These are phyloP conservation scores for Cancer borealis DNA, from an alignment of 2,888 invertebrate species.

Conservation along the genomic window DNA sequence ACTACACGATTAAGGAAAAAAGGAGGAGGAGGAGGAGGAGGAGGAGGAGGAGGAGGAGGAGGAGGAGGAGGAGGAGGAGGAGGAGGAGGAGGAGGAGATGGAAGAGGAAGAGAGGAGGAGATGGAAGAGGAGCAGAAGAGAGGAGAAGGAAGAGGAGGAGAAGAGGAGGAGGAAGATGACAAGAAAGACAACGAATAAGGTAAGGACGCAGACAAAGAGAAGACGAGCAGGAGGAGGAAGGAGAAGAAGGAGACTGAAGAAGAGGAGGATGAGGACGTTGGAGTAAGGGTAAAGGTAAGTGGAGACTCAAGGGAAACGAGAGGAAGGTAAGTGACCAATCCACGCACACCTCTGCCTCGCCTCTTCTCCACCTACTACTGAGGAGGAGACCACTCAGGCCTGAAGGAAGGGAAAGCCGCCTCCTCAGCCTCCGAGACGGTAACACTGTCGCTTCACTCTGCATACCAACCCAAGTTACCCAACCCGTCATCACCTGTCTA, in stretches of 20 bases:
- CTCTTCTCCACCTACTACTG: background rate
- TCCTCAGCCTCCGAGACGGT: background rate
- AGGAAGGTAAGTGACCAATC: conserved; percentile 16
- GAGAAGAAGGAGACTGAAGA: background rate
- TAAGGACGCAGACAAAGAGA: background rate
- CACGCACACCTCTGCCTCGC: conserved; percentile 1
- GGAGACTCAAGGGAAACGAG: background rate
- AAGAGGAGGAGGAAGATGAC: background rate
- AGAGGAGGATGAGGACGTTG: background rate
- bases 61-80: background rate
- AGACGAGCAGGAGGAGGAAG: background rate
- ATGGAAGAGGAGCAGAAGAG: background rate
- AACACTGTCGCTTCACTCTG: background rate
- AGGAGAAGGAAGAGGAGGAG: background rate
- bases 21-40: too few species aligned
- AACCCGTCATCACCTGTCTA: background rate
- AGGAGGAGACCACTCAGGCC: background rate
- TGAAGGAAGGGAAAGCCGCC: background rate
- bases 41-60: background rate
- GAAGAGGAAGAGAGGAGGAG: background rate
- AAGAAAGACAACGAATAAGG: background rate
- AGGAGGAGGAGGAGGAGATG: background rate
- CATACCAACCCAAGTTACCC: background rate
- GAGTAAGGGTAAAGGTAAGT: conserved; percentile 3
- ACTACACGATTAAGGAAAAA: too few species aligned